A percentile compares a stretch with the other conserved stretches of the same genome.
These are phyloP conservation scores for Upupa epops DNA, from an alignment of 2,113 vertebrate genomes.

Conservation along the genomic window DNA sequence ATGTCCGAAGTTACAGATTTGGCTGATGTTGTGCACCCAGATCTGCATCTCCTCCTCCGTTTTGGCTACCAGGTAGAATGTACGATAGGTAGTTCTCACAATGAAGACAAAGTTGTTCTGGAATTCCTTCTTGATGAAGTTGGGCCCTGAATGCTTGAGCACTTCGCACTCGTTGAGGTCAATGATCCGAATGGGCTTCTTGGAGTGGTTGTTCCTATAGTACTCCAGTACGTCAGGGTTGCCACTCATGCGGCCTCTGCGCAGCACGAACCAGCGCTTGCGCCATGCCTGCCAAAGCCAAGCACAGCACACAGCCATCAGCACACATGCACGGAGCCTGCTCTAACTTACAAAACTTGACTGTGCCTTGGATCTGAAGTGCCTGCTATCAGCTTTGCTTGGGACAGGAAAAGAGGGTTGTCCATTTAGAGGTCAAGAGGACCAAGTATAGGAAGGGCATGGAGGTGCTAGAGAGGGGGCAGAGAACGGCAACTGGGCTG, in stretches of 20 bases:
- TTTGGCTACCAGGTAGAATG: constrained; percentile 97
- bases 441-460: background rate
- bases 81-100: constrained; percentile 88
- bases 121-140: constrained; percentile 87
- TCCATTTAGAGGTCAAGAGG: background rate
- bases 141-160: constrained; percentile 81
- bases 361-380: background rate
- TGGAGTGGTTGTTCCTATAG: constrained; percentile 89
- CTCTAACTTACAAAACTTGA: background rate
- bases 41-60: constrained; percentile 94
- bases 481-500: too few relatives aligned
- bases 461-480: too few relatives aligned
- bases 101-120: constrained; percentile 91
- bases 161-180: constrained; percentile 95
- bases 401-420: background rate
- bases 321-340: background rate
- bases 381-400: background rate
- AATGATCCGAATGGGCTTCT: constrained; percentile 91
- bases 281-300: constrained; percentile 86
- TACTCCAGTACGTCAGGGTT: constrained; percentile 95
- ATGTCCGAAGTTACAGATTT: constrained; percentile 89
- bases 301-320: background rate
- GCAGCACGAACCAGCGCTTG: constrained; percentile 96
- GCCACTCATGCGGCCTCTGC: constrained; percentile 92
- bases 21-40: constrained; percentile 92